A percentile compares a stretch with the other conserved stretches of the same genome.
Conservation (phyloP, 2,888 invertebrate genomes). For the Tinea trinotella region DNA sequence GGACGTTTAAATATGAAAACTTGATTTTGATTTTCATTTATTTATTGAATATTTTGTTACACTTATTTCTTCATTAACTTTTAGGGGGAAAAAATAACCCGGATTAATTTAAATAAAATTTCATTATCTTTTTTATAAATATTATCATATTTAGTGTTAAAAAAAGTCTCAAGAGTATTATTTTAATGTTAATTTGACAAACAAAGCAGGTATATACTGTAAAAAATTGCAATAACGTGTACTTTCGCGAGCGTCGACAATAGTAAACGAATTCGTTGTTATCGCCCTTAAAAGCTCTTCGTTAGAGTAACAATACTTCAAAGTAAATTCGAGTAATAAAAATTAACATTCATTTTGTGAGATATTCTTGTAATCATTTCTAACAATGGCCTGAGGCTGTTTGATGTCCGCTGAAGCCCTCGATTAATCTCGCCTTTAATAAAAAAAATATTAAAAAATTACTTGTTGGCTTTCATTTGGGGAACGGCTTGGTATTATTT, state of each 20-base stretch:
- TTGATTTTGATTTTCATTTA: not conserved
- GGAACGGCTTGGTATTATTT: slow-evolving; percentile 16
- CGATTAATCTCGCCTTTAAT: slow-evolving; percentile 62
- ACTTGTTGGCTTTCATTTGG: slow-evolving; percentile 19
- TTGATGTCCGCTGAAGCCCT: slow-evolving; percentile 59
- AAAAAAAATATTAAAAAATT: slow-evolving; percentile 36
- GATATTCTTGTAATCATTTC: slow-evolving; percentile 59
- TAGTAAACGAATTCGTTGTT: slow-evolving; percentile 26
- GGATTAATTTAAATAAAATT: no score
- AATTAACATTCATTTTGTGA: slow-evolving; percentile 63
- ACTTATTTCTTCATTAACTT: not conserved
- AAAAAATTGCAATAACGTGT: not conserved
- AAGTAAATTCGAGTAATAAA: slow-evolving; percentile 54
- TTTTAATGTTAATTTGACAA: not conserved
- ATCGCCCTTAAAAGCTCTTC: slow-evolving; percentile 30
- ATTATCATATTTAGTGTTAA: not conserved
- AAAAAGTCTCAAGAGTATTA: not conserved
- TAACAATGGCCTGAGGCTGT: slow-evolving; percentile 61
- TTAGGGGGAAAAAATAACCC: not conserved
- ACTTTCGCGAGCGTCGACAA: slow-evolving; percentile 26
- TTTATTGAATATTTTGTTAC: not conserved
- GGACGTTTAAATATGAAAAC: not conserved
- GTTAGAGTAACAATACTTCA: slow-evolving; percentile 35
- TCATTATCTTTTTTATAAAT: no score
- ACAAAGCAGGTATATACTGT: not conserved